Base-by-base conservation (phyloP, 2,797 vertebrate genomes). In the Lates japonicus region DNA sequence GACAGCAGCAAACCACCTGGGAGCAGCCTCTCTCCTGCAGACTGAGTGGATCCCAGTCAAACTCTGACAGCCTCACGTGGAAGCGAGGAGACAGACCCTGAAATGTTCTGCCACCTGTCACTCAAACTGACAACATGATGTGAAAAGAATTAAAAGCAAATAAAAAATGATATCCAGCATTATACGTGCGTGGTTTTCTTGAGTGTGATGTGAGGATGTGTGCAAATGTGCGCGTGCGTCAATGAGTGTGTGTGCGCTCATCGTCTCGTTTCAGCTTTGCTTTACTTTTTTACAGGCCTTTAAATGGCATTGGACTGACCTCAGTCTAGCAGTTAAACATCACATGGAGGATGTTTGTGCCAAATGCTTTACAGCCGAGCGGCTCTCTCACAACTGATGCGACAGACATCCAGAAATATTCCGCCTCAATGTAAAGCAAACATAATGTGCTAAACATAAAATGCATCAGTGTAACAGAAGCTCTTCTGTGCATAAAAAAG, bases 41-140 rank as follows among this genome's bases (percentile, higher is more conserved):
- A 92, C 88, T 90, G 93, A 95, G 93, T 91, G 91, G 89, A 94
- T 95, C 93, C 90, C 89, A 94, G 93, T 94, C 94, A 93, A 87
- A 91, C 90, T 92, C 91, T 96, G 95, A 95, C 95, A 95, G 94
- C 87, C 94, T 94, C 90, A 92, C 89, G 89, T 91, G 91, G 90
- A 86, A 92, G 79, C 79, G 84, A 70, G 89, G 93, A 95, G 94
- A 95, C 93, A 91, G 91, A 95, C 89, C 94, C 93, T 93, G 92
- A 94, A 95, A 95, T 94, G 92, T 94, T 94, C 94, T 95, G 95
- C 94, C 93, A 95, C 89, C 84, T 95, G 95, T 93, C 95, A 96
- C 88, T 96, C 95, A 96, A 92, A 86, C 91, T 94, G 91, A 94
- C 94, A 94, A 85, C 60, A 82, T 88, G 87, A 92, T 91, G 92